A percentile compares a stretch with the other conserved stretches of the same genome.
Conservation (phyloP, 2,797 vertebrate genomes). For the Spinus olivaceus region DNA sequence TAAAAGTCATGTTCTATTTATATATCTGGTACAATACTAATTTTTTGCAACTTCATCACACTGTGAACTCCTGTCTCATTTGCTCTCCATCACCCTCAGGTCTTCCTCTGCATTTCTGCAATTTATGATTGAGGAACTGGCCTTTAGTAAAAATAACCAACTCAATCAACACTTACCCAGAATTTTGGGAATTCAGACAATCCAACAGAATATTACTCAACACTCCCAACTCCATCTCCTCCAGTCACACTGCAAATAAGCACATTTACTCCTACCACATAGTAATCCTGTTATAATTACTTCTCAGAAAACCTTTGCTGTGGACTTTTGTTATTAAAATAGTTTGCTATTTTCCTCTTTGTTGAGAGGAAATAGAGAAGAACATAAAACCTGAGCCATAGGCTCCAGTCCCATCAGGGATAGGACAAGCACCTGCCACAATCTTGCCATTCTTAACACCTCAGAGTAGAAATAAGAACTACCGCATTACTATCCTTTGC, state of each 20-base stretch:
- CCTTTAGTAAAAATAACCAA: constrained; percentile 42
- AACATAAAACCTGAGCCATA: not conserved
- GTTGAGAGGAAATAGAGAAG: constrained; percentile 1
- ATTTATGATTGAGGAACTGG: not conserved
- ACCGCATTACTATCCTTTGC: not conserved
- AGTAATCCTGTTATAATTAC: constrained; percentile 20
- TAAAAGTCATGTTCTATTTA: constrained; percentile 24
- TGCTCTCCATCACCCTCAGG: constrained; percentile 27
- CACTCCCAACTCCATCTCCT: not conserved
- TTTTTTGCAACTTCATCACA: constrained; percentile 38
- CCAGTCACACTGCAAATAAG: constrained; percentile 10
- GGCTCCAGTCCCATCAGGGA: not conserved
- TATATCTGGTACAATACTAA: not conserved
- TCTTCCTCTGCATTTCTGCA: not conserved
- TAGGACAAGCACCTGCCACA: not conserved
- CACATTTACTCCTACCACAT: constrained; percentile 11
- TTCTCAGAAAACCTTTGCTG: not conserved
- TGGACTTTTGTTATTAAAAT: not conserved
- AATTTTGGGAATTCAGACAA: constrained; percentile 14
- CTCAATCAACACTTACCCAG: not conserved
- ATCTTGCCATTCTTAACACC: not conserved
- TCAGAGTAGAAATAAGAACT: not conserved
- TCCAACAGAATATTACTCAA: not conserved
- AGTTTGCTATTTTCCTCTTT: not conserved
- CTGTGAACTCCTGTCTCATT: constrained; percentile 25